Conservation (phyloP, 2,797 vertebrate genomes). For the Characodon lateralis region DNA sequence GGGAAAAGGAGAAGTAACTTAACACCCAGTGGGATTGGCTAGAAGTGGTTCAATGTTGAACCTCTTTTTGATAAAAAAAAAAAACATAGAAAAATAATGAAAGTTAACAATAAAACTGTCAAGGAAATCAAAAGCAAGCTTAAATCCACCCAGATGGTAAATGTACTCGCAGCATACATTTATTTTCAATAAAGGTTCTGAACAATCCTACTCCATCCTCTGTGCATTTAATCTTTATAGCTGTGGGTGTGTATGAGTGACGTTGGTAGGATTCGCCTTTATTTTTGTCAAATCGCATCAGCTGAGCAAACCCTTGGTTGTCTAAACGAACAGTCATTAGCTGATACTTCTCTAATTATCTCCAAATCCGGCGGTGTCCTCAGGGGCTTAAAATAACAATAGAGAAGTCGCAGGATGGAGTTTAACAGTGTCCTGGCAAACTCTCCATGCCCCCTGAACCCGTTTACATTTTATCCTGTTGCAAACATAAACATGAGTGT, state of each 20-base stretch:
- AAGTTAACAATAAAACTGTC: background rate
- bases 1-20: background rate
- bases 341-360: slow-evolving; percentile 62
- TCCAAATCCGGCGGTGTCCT: slow-evolving; percentile 13
- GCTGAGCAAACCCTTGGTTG: slow-evolving; percentile 50
- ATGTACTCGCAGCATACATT: background rate
- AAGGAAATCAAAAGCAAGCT: background rate
- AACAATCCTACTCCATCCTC: background rate
- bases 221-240: background rate
- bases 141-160: background rate
- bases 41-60: background rate
- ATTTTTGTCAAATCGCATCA: slow-evolving; percentile 30
- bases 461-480: background rate
- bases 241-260: slow-evolving; percentile 1
- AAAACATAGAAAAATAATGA: background rate
- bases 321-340: slow-evolving; percentile 61
- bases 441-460: no score
- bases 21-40: background rate
- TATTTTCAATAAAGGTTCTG: background rate
- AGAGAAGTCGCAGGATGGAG: background rate
- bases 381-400: slow-evolving; percentile 8
- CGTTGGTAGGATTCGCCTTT: slow-evolving; percentile 28
- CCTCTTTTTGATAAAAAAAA: no score
- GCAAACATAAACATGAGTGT: no score
- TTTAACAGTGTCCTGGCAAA: background rate